Percentiles rank a stretch among this genome's conserved stretches.
Conservation (phyloP, 2,113 vertebrate genomes). For the Anseranas semipalmata region DNA sequence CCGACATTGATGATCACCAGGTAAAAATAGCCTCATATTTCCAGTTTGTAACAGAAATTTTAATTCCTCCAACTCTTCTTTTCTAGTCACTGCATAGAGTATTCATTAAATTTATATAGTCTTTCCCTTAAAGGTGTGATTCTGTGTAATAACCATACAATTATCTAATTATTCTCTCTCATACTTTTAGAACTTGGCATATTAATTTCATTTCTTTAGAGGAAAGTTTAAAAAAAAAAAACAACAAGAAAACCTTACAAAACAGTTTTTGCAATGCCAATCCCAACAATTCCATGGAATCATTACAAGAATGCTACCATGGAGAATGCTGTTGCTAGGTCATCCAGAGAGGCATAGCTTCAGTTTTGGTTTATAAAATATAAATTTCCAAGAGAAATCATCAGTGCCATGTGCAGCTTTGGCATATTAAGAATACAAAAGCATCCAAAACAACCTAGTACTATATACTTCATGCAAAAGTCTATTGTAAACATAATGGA, state of each 20-base stretch:
- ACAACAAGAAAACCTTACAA: background rate
- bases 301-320: background rate
- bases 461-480: background rate
- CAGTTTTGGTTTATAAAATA: background rate
- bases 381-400: background rate
- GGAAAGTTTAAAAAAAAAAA: background rate
- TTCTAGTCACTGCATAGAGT: background rate
- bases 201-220: background rate
- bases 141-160: background rate
- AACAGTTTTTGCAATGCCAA: background rate
- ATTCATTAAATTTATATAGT: background rate
- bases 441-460: background rate
- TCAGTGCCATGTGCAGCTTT: background rate
- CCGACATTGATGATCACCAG: background rate
- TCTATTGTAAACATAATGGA: background rate
- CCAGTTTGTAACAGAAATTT: background rate
- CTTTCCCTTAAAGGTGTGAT: background rate
- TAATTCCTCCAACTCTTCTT: background rate
- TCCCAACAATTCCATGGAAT: background rate
- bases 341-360: background rate
- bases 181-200: background rate
- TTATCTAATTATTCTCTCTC: background rate
- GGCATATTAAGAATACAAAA: background rate
- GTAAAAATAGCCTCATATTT: background rate
- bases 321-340: background rate